Evolutionary conservation across 1,140 invertebrate species (phyloP), one percentile per base, ranked within the genome.

Genomic region (Leptinotarsa texana): DNA sequence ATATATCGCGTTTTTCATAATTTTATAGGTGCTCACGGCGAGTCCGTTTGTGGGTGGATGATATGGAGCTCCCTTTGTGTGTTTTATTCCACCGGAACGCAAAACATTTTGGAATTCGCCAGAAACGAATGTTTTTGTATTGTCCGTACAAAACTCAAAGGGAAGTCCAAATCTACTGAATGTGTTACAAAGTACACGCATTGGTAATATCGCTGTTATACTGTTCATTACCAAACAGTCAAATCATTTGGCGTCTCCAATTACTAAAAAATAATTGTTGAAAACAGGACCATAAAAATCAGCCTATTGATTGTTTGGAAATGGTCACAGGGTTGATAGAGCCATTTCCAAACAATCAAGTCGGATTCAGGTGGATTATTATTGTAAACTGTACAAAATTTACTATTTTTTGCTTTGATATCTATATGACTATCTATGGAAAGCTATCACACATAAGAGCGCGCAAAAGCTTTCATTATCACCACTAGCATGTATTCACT

Each of bases 371-470:
- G 17, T 21, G 27, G 33, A n/a, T 67, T 27, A 27, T 24, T 33
- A 24, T 21, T n/a, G 33, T 27, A 42, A 24, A 27, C 33, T n/a
- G 66, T 2, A 2, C 66, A 68, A 27, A 17, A 27, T 22, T 62
- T 5, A 73, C 72, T 74, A 47, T 66, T 68, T 61, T 68, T 70
- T 13, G 47, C 24, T 4, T 63, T 51, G 17, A 67, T 63, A 66
- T 70, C n/a, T 18, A 77, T 78, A 27, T 74, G 49, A 27, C 72
- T 69, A 75, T 87, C 85, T 3, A 89, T 80, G 8, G 81, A 79
- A 48, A 83, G 83, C 87, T 86, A 89, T 80, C 83, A 89, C 1
- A 86, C 77, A 68, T 85, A 84, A 5, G 74, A 80, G 0, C 87
- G 73, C 6, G 86, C 84, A 6, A 84, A 62, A 8, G 69, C 33